Evolutionary conservation across 2,888 invertebrate genomes (phyloP), one percentile per base, ranked within the genome.

Genomic region (Theretra japonica): DNA sequence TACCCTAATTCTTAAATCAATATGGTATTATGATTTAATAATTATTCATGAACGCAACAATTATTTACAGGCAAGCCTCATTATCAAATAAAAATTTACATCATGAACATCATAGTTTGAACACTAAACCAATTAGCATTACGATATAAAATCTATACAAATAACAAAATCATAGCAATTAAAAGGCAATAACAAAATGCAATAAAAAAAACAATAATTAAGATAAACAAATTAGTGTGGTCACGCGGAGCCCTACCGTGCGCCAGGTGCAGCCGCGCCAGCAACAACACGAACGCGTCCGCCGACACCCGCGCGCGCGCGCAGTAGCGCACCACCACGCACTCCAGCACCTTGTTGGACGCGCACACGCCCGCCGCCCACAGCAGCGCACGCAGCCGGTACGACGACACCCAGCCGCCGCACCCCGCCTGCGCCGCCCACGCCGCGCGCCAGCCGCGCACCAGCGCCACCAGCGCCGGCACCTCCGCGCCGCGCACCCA

Each of bases 331-430:
- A 96, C 90, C 76, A 96, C 96, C 72, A 96, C 90, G 83, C 96
- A 96, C 93, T 97, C 97, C 77, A 97, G 90, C 75, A 97, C 96
- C 81, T 90, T 97, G 89, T 97, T 97, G 96, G 96, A 96, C 95
- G 75, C 97, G 88, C 79, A 96, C 56, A 87, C 82, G 75, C 96
- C 75, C 95, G 96, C 89, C 72, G 96, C 96, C 95, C 96, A 95
- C 74, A 97, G 92, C 81, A 96, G 91, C 68, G 95, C 95, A 80
- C 96, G 91, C 82, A 96, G 90, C 80, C 96, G 94, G 88, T 96
- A 96, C 72, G 86, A 77, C 74, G 78, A 76, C 71, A 48, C 72
- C 50, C 50, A 28, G 70, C 71, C 62, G 75, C 75, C 73, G 75
- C 77, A 76, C 72, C 71, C 80, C 91, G 94, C 78, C 48, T 71